phyloP scores from a whole-genome alignment of 1,140 invertebrate species.

The Nymphalis io region DNA sequence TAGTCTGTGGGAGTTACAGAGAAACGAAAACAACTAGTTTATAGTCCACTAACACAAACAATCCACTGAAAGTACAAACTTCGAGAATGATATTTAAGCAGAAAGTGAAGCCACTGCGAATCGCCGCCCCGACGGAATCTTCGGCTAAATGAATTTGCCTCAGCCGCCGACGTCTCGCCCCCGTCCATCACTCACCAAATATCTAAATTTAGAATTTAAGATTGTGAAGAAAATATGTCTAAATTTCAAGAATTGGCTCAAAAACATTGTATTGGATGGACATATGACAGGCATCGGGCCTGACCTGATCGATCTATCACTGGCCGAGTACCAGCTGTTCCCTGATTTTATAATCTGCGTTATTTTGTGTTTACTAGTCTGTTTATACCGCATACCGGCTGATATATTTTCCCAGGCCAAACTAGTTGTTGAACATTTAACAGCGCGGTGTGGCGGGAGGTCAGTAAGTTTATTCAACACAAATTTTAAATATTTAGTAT shows the following conservation, averaged over 20 bases:
- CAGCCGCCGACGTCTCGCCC: not conserved
- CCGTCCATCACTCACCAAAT: no score
- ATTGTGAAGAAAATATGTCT: no score
- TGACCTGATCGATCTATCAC: not conserved
- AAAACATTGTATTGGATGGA: not conserved
- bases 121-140: not conserved
- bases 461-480: no score
- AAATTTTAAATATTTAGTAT: no score
- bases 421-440: no score
- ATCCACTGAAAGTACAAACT: not conserved
- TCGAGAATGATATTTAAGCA: not conserved
- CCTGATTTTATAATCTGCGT: no score
- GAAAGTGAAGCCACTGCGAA: not conserved
- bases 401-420: no score
- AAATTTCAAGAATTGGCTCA: no score
- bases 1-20: not conserved
- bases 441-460: no score
- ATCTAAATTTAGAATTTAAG: no score
- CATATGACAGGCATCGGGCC: not conserved
- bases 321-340: not conserved
- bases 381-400: no score
- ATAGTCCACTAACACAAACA: not conserved
- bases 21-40: not conserved
- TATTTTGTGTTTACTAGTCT: not conserved
- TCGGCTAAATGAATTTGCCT: not conserved